These are phyloP conservation scores for Apodemus agrarius DNA, from an alignment of 2,797 vertebrate genomes.

Conservation along the genomic window DNA sequence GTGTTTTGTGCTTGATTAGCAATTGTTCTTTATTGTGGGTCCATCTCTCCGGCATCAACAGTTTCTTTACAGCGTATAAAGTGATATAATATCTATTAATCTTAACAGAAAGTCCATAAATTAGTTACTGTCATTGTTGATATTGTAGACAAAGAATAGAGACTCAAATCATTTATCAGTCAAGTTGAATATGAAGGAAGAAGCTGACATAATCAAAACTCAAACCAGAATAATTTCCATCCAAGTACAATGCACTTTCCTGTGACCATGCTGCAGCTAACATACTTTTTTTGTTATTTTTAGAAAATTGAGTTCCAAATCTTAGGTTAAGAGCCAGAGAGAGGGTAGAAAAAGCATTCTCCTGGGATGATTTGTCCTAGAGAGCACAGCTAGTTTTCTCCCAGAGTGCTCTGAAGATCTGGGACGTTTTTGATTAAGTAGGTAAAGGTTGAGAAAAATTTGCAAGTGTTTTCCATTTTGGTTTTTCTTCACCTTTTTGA, in stretches of 20 bases:
- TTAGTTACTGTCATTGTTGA: conserved; percentile 24
- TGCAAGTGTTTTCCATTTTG: conserved; percentile 63
- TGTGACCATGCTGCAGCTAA: conserved; percentile 56
- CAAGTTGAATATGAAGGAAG: background rate
- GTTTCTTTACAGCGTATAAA: background rate
- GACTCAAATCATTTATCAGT: conserved; percentile 14
- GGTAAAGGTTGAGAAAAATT: conserved; percentile 76
- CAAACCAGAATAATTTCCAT: conserved; percentile 4
- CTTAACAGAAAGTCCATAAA: background rate
- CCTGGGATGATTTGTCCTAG: conserved; percentile 68
- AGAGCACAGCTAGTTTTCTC: conserved; percentile 70
- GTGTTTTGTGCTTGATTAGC: background rate
- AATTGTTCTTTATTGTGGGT: background rate
- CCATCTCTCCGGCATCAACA: background rate
- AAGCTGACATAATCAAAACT: background rate
- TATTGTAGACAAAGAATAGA: conserved; percentile 4
- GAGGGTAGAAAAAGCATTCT: conserved; percentile 70
- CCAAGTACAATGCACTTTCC: conserved; percentile 4
- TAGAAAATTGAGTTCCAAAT: conserved; percentile 61
- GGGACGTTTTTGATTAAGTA: conserved; percentile 79
- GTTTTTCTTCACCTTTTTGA: conserved; percentile 74
- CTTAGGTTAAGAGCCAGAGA: conserved; percentile 70
- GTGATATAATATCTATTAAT: background rate
- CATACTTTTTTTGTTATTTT: conserved; percentile 70
- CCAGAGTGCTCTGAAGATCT: conserved; percentile 78